Conservation (phyloP, 2,888 invertebrate species). For the Chrysodeixis includens region DNA sequence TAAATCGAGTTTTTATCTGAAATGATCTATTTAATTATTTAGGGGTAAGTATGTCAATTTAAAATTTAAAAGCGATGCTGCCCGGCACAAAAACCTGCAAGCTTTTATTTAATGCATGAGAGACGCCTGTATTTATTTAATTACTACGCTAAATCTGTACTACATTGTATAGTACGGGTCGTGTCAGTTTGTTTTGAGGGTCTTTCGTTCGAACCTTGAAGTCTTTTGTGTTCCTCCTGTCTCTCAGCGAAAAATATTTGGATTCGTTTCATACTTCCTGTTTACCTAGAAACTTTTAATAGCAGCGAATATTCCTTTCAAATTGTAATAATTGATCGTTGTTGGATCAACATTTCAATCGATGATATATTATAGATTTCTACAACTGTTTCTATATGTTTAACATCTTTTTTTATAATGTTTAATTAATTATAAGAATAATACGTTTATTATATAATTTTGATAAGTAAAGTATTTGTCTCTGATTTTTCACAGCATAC, state of each 20-base stretch:
- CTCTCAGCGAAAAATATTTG: slow-evolving; percentile 49
- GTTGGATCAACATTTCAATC: slow-evolving; percentile 15
- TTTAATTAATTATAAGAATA: too few species aligned
- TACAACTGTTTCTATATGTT: too few species aligned
- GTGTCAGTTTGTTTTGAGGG: slow-evolving; percentile 41
- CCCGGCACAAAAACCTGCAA: too few species aligned
- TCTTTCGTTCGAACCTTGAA: slow-evolving; percentile 45
- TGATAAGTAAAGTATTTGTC: too few species aligned
- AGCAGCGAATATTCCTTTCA: slow-evolving; percentile 51
- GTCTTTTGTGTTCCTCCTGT: slow-evolving; percentile 50
- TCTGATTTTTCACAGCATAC: too few species aligned
- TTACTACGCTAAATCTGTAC: slow-evolving; percentile 11
- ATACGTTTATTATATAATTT: too few species aligned
- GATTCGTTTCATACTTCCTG: slow-evolving; percentile 51
- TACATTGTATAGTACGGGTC: slow-evolving; percentile 14
- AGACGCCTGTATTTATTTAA: neutral
- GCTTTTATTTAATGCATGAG: neutral
- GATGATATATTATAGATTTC: neutral
- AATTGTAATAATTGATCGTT: slow-evolving; percentile 40
- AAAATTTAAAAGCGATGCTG: slow-evolving; percentile 8
- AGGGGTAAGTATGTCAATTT: neutral
- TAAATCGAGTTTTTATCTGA: slow-evolving; percentile 5
- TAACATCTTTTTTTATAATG: too few species aligned
- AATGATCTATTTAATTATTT: neutral
- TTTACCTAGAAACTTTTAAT: slow-evolving; percentile 60